phyloP scores from a whole-genome alignment of 2,888 invertebrate species.

The Gibbula magus region DNA sequence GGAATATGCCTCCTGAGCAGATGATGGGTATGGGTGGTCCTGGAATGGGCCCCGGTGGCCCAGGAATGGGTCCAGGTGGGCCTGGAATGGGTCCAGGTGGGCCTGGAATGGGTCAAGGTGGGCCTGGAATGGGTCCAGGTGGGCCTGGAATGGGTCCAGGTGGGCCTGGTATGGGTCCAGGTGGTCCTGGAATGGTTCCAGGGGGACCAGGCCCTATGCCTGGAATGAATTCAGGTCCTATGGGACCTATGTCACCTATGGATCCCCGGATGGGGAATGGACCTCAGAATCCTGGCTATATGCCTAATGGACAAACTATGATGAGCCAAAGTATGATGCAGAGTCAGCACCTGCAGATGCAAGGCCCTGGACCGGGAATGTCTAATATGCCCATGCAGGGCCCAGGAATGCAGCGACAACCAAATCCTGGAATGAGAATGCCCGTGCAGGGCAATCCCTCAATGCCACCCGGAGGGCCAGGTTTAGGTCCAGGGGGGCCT shows the following conservation, averaged over 20 bases:
- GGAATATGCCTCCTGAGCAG: conserved; percentile 48
- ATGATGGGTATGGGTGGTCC: conserved; percentile 40
- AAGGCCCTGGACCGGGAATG: conserved; percentile 52
- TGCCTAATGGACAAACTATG: conserved; percentile 39
- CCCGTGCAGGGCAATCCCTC: conserved; percentile 46
- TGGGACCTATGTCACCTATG: conserved; percentile 37
- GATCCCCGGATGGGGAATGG: conserved; percentile 44
- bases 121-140: conserved; percentile 17
- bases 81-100: conserved; percentile 47
- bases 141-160: conserved; percentile 40
- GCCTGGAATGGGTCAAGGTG: no score
- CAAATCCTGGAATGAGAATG: conserved; percentile 55
- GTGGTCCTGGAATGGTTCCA: conserved; percentile 38
- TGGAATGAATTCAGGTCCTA: conserved; percentile 44
- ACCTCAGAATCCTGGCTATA: conserved; percentile 28
- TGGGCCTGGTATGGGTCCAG: conserved; percentile 43
- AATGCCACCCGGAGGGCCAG: conserved; percentile 35
- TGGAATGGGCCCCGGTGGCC: conserved; percentile 36
- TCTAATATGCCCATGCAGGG: conserved; percentile 45
- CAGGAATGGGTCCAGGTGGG: conserved; percentile 48
- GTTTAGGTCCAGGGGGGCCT: conserved; percentile 26
- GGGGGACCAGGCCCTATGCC: conserved; percentile 47
- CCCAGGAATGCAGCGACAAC: conserved; percentile 48
- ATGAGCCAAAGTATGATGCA: conserved; percentile 43
- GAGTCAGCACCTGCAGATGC: conserved; percentile 58